Percentiles rank a stretch among this genome's conserved stretches.
These are phyloP conservation scores for Drosophila prostipennis DNA, from an alignment of 2,888 invertebrate genomes.

Conservation along the genomic window DNA sequence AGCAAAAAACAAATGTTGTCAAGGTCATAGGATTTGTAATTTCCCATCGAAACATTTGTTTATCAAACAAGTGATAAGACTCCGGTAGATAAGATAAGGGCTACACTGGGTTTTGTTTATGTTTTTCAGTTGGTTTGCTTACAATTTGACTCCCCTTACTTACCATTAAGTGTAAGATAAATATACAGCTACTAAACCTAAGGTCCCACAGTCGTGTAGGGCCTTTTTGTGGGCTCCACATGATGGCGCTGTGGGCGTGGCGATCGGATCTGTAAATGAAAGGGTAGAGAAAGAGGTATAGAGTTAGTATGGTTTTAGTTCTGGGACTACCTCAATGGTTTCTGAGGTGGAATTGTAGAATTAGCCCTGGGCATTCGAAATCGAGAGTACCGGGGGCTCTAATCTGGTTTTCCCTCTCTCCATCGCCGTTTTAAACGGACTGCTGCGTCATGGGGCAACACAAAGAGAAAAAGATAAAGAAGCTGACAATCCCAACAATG, in stretches of 20 bases:
- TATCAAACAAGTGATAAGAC: background rate
- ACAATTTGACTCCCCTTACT: slow-evolving; percentile 59
- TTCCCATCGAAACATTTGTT: background rate
- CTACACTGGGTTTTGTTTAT: background rate
- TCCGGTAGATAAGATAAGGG: background rate
- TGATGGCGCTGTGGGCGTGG: slow-evolving; percentile 82
- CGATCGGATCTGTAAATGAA: slow-evolving; percentile 78
- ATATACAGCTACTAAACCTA: slow-evolving; percentile 83
- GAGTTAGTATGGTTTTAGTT: background rate
- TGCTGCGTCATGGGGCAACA: background rate
- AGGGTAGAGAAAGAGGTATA: background rate
- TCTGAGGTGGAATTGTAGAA: background rate
- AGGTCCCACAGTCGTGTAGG: slow-evolving; percentile 85
- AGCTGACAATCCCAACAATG: background rate
- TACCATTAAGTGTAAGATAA: slow-evolving; percentile 84
- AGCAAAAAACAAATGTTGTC: too few species aligned
- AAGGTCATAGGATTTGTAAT: background rate
- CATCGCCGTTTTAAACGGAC: background rate
- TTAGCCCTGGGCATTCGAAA: background rate
- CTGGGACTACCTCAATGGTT: slow-evolving; percentile 28
- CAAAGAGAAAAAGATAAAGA: background rate
- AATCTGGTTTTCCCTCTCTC: slow-evolving; percentile 1
- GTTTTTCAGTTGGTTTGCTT: background rate
- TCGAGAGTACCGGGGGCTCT: background rate
- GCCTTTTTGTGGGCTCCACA: slow-evolving; percentile 85